These are phyloP conservation scores for Bombus terrestris DNA, from an alignment of 1,140 invertebrate species.

Conservation along the genomic window DNA sequence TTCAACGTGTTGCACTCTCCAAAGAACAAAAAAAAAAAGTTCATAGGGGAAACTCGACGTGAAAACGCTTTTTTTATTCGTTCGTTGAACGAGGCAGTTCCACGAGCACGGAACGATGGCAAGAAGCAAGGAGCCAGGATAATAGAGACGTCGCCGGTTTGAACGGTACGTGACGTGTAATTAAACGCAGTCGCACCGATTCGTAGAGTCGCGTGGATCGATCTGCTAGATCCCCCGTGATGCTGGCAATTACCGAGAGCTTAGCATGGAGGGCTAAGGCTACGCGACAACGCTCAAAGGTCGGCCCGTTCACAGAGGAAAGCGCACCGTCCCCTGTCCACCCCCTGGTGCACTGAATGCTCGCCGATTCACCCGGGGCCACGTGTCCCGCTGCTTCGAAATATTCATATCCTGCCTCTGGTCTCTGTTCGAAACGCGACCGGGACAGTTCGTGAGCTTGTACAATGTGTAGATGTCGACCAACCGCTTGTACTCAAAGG, in stretches of 20 bases:
- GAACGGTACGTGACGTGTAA: slow-evolving; percentile 77
- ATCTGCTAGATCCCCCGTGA: slow-evolving; percentile 76
- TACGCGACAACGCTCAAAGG: slow-evolving; percentile 44
- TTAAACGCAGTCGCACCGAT: slow-evolving; percentile 75
- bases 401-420: slow-evolving; percentile 53
- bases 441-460: background rate
- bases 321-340: slow-evolving; percentile 44
- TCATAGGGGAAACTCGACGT: background rate
- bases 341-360: slow-evolving; percentile 53
- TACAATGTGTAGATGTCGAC: background rate
- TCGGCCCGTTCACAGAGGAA: slow-evolving; percentile 32
- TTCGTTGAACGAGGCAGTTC: background rate
- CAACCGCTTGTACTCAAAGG: background rate
- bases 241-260: slow-evolving; percentile 79
- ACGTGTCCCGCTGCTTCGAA: slow-evolving; percentile 53
- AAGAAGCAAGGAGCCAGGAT: background rate
- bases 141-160: slow-evolving; percentile 49
- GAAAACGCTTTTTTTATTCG: background rate
- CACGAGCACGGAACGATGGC: background rate
- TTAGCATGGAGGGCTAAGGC: slow-evolving; percentile 66
- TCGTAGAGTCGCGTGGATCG: slow-evolving; percentile 73
- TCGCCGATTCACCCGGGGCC: slow-evolving; percentile 53
- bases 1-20: background rate
- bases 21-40: no score
- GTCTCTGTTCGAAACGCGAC: background rate